A percentile compares a stretch with the other conserved stretches of the same genome.
phyloP scores from a whole-genome alignment of 64 coral and sea anemone species.

The Exaiptasia diaphana region DNA sequence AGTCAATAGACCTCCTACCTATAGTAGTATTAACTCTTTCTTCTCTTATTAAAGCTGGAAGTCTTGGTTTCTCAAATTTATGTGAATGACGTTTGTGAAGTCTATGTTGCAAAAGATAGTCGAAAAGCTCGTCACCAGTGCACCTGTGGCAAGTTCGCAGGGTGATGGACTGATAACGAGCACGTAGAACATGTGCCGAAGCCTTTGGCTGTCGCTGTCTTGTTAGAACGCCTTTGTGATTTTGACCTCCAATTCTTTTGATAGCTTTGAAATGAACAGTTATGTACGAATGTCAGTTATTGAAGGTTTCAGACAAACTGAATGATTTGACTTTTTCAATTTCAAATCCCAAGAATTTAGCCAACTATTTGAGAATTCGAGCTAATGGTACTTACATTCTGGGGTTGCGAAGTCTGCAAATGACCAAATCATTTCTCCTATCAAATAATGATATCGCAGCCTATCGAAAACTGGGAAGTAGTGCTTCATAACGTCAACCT shows the following conservation, averaged over 20 bases:
- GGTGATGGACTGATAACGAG: slow-evolving; percentile 35
- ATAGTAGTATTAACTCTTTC: slow-evolving; percentile 57
- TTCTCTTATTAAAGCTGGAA: slow-evolving; percentile 59
- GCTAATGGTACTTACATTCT: slow-evolving; percentile 45
- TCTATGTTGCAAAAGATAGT: slow-evolving; percentile 35
- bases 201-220: slow-evolving; percentile 69
- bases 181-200: slow-evolving; percentile 48
- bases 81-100: slow-evolving; percentile 14
- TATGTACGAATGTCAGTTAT: not conserved
- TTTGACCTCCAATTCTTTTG: not conserved
- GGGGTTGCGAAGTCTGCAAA: slow-evolving; percentile 62
- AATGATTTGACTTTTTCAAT: no score
- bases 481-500: slow-evolving; percentile 66
- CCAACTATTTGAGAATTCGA: not conserved
- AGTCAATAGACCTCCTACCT: slow-evolving; percentile 11
- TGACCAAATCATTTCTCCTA: slow-evolving; percentile 76
- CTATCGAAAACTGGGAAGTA: slow-evolving; percentile 78
- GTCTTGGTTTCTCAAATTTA: not conserved
- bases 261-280: not conserved
- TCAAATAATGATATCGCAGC: slow-evolving; percentile 59
- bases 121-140: slow-evolving; percentile 62
- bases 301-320: not conserved
- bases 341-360: no score
- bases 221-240: slow-evolving; percentile 63
- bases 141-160: slow-evolving; percentile 35